phyloP scores from a whole-genome alignment of 2,888 invertebrate species.

The Idaea biselata region DNA sequence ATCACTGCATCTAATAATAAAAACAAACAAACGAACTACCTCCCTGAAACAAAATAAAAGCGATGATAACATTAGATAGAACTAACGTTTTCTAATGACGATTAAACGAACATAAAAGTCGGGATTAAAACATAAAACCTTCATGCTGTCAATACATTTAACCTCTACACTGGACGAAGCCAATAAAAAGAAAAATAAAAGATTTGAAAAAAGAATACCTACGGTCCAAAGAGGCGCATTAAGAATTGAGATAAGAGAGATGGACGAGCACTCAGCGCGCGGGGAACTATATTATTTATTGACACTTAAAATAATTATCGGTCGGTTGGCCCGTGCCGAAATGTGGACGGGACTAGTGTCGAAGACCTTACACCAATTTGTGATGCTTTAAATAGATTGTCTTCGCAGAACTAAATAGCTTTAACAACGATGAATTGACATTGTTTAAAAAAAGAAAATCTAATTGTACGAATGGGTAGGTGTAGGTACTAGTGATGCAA shows the following conservation, averaged over 20 bases:
- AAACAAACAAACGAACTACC: conserved; percentile 40
- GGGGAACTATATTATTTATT: conserved; percentile 79
- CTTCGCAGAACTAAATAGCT: conserved; percentile 20
- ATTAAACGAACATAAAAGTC: conserved; percentile 65
- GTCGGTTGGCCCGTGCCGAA: conserved; percentile 76
- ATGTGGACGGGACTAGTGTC: conserved; percentile 38
- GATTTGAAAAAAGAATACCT: conserved; percentile 58
- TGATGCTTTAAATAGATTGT: conserved; percentile 28
- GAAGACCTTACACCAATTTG: conserved; percentile 48
- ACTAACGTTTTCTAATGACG: conserved; percentile 54
- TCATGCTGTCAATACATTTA: conserved; percentile 76
- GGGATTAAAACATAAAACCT: conserved; percentile 79
- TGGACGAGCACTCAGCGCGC: conserved; percentile 77
- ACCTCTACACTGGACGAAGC: conserved; percentile 66
- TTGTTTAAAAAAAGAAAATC: conserved; percentile 29
- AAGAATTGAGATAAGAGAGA: conserved; percentile 80
- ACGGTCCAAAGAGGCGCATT: conserved; percentile 76
- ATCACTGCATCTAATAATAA: conserved; percentile 41
- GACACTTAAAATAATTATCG: conserved; percentile 80
- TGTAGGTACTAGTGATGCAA: too few relatives aligned
- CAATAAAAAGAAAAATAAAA: conserved; percentile 63
- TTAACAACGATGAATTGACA: conserved; percentile 14
- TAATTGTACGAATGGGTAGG: conserved; percentile 5
- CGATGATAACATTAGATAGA: conserved; percentile 34
- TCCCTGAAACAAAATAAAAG: conserved; percentile 52